Percentiles rank a stretch among this genome's conserved stretches.
Conservation (phyloP, 1,140 invertebrate species). For the Doryteuthis pealeii region DNA sequence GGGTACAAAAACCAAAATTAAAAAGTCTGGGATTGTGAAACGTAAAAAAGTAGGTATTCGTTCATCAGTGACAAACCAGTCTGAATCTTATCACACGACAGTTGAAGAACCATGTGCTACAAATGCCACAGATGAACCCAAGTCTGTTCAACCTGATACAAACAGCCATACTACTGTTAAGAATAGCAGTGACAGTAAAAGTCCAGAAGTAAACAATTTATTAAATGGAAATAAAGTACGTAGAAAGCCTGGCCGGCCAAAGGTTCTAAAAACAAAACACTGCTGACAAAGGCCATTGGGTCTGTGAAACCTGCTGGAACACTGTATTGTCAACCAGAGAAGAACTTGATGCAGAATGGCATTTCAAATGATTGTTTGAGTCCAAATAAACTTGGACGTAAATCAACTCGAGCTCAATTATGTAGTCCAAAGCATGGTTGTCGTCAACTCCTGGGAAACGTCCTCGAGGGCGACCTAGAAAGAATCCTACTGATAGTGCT, state of each 20-base stretch:
- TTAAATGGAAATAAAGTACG: background rate
- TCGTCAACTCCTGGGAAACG: background rate
- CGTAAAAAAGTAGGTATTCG: background rate
- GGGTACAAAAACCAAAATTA: background rate
- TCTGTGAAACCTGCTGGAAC: background rate
- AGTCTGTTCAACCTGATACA: background rate
- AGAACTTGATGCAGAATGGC: background rate
- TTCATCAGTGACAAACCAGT: background rate
- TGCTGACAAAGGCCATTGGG: background rate
- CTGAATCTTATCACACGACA: background rate
- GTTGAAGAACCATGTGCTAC: background rate
- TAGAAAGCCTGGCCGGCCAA: constrained; percentile 66
- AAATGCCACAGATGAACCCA: background rate
- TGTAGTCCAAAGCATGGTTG: background rate
- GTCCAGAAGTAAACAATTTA: background rate
- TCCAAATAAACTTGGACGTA: background rate
- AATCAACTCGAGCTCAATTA: background rate
- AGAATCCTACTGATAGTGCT: constrained; percentile 21
- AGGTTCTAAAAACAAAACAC: constrained; percentile 47
- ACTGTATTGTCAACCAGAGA: background rate
- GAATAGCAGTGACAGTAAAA: background rate
- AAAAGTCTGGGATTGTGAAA: background rate
- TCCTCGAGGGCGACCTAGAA: constrained; percentile 29
- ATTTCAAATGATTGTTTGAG: background rate
- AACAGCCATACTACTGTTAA: background rate